Evolutionary conservation across 2,888 invertebrate genomes (phyloP), one percentile per base, ranked within the genome.

Genomic region (Aromia moschata): DNA sequence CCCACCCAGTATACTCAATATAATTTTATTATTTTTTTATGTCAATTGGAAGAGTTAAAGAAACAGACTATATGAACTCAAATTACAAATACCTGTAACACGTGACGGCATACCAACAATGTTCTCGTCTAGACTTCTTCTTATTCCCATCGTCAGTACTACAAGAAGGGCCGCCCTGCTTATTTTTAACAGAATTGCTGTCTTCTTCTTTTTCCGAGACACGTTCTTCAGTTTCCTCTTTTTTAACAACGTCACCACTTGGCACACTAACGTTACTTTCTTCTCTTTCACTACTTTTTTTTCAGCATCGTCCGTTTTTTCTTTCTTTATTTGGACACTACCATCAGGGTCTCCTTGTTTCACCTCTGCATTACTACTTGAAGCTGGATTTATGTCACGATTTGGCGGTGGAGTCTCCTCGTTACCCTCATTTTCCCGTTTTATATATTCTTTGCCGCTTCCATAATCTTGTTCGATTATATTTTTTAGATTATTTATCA

Each of bases 31-130:
- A n/a, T n/a, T n/a, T n/a, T n/a, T n/a, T n/a, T n/a, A n/a, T n/a
- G n/a, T n/a, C n/a, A n/a, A n/a, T n/a, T n/a, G n/a, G n/a, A n/a
- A n/a, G n/a, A n/a, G n/a, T n/a, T n/a, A n/a, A n/a, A n/a, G n/a
- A n/a, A n/a, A n/a, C n/a, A n/a, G n/a, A n/a, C n/a, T n/a, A n/a
- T n/a, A n/a, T n/a, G n/a, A n/a, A n/a, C n/a, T n/a, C n/a, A n/a
- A 25, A 25, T 25, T 25, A 5, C 49, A 60, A 16, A 66, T 77
- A 85, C 88, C 88, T 85, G 71, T 86, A 88, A 76, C 90, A 90
- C 56, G 78, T 80, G 7, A 78, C 79, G 60, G 87, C 88, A 74
- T 89, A 90, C 78, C 84, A 83, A 76, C 90, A 90, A 53, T 85
- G 81, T 64, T 86, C 85, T 40, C 86, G 73, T 52, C 62, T 67